Percentiles rank a stretch among this genome's conserved stretches.
phyloP scores from a whole-genome alignment of 1,140 invertebrate species.

The Drosophila mojavensis region DNA sequence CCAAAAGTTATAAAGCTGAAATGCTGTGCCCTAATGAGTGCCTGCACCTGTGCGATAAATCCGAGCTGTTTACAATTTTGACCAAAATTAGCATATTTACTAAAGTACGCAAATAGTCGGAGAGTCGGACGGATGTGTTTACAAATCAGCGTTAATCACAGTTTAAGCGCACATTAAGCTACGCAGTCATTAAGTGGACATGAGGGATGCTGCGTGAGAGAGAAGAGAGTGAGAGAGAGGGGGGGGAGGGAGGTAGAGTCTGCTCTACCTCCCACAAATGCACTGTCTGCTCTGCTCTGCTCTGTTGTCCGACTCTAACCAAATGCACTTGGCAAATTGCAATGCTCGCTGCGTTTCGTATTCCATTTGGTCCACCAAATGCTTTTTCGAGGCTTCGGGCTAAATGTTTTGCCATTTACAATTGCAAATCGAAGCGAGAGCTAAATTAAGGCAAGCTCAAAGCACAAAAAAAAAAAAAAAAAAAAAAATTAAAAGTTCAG shows the following conservation, averaged over 20 bases:
- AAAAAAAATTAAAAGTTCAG: neutral
- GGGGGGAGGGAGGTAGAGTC: neutral
- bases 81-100: conserved; percentile 70
- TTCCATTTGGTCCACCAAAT: neutral
- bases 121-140: conserved; percentile 35
- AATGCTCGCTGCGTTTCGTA: conserved; percentile 1
- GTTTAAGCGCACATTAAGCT: conserved; percentile 77
- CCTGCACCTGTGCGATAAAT: conserved; percentile 22
- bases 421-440: conserved; percentile 18
- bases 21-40: neutral
- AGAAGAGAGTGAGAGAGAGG: neutral
- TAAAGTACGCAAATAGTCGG: conserved; percentile 25
- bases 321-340: conserved; percentile 23
- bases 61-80: conserved; percentile 48
- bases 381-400: too few species aligned
- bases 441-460: conserved; percentile 28
- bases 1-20: conserved; percentile 2
- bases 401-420: conserved; percentile 26
- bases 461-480: neutral
- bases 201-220: neutral
- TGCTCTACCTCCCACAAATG: neutral
- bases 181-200: conserved; percentile 44
- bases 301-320: neutral
- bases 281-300: too few species aligned
- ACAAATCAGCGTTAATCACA: conserved; percentile 76